Base-by-base conservation (phyloP, 2,888 invertebrate genomes). In the Diaprepes abbreviatus region DNA sequence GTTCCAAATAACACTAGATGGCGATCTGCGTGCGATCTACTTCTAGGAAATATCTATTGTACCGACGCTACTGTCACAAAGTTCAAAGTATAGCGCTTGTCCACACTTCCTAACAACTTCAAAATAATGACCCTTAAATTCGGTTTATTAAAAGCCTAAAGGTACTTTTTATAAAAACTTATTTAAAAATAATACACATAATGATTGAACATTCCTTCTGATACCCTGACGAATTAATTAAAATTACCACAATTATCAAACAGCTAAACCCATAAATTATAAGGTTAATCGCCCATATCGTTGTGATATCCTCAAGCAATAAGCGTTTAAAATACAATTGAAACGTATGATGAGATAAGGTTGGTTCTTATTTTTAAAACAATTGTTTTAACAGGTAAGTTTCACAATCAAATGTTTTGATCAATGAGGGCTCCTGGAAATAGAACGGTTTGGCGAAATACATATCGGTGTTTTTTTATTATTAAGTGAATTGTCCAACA, bases 391-490 rank as follows among this genome's bases (percentile, higher is more conserved):
- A 16, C 50, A 57, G 38, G 57, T 57, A 57, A 36, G 21, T 14
- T 38, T 38, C 14, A 12, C 16, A 62, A 50, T 62, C 48, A 50
- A 16, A 21, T 28, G 62, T 50, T 33, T 50, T 38, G 62, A 62
- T 62, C 62, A 36, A 52, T 50, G 48, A 36, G 48, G 62, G 38
- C 62, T 62, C 24, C 62, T 62, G 62, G 50, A 62, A 62, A 50
- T 62, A 38, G 38, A 62, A 62, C 52, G 50, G 50, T 62, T 62
- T 62, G 50, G 38, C 24, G 62, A 48, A 62, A 50, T 50, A 52
- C 50, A 62, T 62, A 52, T 50, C 28, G 62, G 21, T 38, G 62
- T 35, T 62, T 62, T n/a, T n/a, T 48, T 36, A 38, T 24, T 52
- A 21, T 35, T 35, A 50, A 35, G 35, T 7, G 21, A 62, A 62